These are phyloP conservation scores for Capitulum mitella DNA, from an alignment of 2,888 invertebrate species.

Conservation along the genomic window DNA sequence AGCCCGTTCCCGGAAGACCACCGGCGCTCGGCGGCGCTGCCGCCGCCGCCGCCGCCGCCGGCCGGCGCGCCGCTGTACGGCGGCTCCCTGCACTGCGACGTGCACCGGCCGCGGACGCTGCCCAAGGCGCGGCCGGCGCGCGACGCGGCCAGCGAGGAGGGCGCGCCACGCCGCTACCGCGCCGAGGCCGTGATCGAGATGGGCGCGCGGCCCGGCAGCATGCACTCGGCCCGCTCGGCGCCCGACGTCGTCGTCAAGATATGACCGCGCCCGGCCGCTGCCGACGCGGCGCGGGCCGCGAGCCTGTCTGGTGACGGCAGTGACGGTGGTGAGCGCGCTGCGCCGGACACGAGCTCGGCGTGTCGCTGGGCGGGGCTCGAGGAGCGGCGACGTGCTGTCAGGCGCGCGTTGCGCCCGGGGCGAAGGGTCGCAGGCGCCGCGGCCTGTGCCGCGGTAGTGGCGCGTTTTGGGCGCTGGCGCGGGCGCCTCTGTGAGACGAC, in stretches of 20 bases:
- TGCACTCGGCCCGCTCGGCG: constrained; percentile 74
- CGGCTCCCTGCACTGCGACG: not conserved
- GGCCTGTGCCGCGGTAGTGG: too few relatives aligned
- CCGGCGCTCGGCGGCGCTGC: not conserved
- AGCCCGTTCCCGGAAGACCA: constrained; percentile 17
- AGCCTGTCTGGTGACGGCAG: too few relatives aligned
- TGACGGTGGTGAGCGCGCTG: too few relatives aligned
- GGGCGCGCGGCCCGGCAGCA: constrained; percentile 63
- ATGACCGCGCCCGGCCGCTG: constrained; percentile 62
- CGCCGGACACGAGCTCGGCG: too few relatives aligned
- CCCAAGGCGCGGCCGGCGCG: constrained; percentile 3
- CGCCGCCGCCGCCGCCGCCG: constrained; percentile 10
- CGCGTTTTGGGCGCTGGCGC: too few relatives aligned
- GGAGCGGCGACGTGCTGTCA: too few relatives aligned
- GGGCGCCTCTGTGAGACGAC: too few relatives aligned
- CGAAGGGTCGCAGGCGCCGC: too few relatives aligned
- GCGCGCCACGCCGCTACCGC: constrained; percentile 45
- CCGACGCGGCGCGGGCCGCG: not conserved
- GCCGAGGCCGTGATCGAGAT: constrained; percentile 58
- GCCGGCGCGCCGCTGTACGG: not conserved
- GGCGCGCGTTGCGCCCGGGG: too few relatives aligned
- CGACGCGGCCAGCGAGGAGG: not conserved
- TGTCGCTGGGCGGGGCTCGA: too few relatives aligned
- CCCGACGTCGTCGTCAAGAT: constrained; percentile 82
- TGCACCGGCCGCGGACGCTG: constrained; percentile 14